A percentile compares a stretch with the other conserved stretches of the same genome.
These are phyloP conservation scores for Ia io DNA, from an alignment of 2,113 vertebrate genomes.

Conservation along the genomic window DNA sequence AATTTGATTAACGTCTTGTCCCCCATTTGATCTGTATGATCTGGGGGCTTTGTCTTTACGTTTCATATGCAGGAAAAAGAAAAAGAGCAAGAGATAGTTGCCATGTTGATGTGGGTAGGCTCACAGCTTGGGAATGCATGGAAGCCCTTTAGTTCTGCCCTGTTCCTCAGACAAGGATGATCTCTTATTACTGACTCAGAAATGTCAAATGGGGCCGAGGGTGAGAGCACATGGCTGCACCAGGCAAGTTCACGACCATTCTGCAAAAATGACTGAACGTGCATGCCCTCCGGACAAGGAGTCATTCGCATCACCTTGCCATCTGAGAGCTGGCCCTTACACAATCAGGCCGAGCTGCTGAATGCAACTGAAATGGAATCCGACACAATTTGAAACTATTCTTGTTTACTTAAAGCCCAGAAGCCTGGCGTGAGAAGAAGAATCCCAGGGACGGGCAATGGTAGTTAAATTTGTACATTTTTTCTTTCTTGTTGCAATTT, in stretches of 20 bases:
- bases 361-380: slow-evolving; percentile 38
- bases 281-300: not conserved
- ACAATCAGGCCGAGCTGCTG: slow-evolving; percentile 4
- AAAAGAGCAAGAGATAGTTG: not conserved
- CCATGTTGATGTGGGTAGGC: not conserved
- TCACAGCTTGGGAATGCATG: not conserved
- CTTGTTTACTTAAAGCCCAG: slow-evolving; percentile 64
- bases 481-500: slow-evolving; percentile 62
- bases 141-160: not conserved
- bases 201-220: not conserved
- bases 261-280: not conserved
- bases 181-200: slow-evolving; percentile 27
- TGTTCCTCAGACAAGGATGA: not conserved
- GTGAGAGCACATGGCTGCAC: not conserved
- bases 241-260: not conserved
- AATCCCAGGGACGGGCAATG: slow-evolving; percentile 33
- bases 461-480: slow-evolving; percentile 67
- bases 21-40: not conserved
- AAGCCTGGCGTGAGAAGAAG: slow-evolving; percentile 26
- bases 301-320: not conserved
- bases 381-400: slow-evolving; percentile 50
- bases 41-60: not conserved
- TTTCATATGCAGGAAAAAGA: not conserved
- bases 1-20: not conserved
- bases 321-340: not conserved